Evolutionary conservation across 2,797 vertebrate genomes (phyloP), one percentile per base, ranked within the genome.

Genomic region (Philypnodon macrostomus): DNA sequence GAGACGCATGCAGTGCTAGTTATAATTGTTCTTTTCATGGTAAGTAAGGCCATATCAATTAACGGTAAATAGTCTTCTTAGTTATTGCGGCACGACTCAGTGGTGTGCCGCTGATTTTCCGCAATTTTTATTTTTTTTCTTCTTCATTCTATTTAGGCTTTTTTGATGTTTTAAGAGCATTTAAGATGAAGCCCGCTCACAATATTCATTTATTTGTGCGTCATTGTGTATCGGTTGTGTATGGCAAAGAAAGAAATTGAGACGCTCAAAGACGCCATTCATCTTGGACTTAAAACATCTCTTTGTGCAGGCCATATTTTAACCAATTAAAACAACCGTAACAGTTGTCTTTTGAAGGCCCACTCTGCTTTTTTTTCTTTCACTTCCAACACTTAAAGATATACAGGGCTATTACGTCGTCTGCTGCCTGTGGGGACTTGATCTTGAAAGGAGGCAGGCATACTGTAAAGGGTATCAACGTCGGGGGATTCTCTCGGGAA

Each of bases 11-110:
- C 58, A 14, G 85, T 53, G 85, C 85, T 63, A 58, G 61, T 84
- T 85, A 89, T 91, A 90, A 90, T 89, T 90, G 88, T 89, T 90
- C 87, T 88, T 89, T 89, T 89, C 85, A 87, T 89, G 80, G 80
- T 89, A 89, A 90, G 87, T 90, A 90, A 89, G 87, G 85, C 83
- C 85, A 88, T 88, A 90, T 90, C 89, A 90, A 89, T 90, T 90
- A 90, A 89, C 85, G 81, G 85, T 89, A 88, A 90, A 90, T 87
- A 86, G 85, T 87, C 87, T 86, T 75, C 79, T 79, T 88, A 88
- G 87, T 90, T 90, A 87, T 88, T 89, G 85, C 82, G 81, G 80
- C 80, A 82, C 82, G 75, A 81, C 89, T 78, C 87, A 86, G 89
- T 88, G 83, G 89, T 83, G 46, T 58, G 77, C 77, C 65, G 63